These are phyloP conservation scores for Phacellophora camtschatica DNA, from an alignment of 30 jellyfish, hydroid and myxozoan species.

Conservation along the genomic window DNA sequence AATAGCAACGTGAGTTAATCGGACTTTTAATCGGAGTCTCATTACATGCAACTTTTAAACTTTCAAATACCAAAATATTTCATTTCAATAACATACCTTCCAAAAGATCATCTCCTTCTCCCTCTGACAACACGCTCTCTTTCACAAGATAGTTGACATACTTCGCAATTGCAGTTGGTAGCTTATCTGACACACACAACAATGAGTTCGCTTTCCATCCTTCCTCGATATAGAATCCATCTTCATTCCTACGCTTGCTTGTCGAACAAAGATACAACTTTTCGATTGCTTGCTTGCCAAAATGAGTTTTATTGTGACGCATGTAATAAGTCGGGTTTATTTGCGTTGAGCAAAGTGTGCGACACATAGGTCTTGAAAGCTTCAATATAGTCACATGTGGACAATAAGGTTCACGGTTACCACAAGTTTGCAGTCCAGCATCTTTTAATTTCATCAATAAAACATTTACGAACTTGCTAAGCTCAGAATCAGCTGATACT, in stretches of 20 bases:
- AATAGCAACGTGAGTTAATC: no score
- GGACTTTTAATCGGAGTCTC: no score
- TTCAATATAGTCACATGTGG: conserved; percentile 90
- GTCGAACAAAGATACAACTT: conserved; percentile 78
- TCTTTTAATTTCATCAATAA: conserved; percentile 72
- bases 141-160: conserved; percentile 33
- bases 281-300: conserved; percentile 78
- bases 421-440: conserved; percentile 78
- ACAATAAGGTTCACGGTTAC: conserved; percentile 74
- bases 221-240: conserved; percentile 77
- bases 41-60: no score
- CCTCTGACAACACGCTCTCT: conserved; percentile 59
- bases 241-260: conserved; percentile 75
- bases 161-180: conserved; percentile 37
- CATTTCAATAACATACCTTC: conserved; percentile 27
- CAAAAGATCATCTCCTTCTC: conserved; percentile 44
- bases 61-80: no score
- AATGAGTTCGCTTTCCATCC: conserved; percentile 44
- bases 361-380: conserved; percentile 81
- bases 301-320: conserved; percentile 12
- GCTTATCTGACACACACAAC: conserved; percentile 59
- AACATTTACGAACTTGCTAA: conserved; percentile 65
- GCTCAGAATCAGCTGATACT: conserved; percentile 33
- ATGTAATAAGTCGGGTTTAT: conserved; percentile 57
- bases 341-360: conserved; percentile 16